Percentiles rank a stretch among this genome's conserved stretches.
These are phyloP conservation scores for Agriopis aurantiaria DNA, from an alignment of 2,888 invertebrate genomes.

Conservation along the genomic window DNA sequence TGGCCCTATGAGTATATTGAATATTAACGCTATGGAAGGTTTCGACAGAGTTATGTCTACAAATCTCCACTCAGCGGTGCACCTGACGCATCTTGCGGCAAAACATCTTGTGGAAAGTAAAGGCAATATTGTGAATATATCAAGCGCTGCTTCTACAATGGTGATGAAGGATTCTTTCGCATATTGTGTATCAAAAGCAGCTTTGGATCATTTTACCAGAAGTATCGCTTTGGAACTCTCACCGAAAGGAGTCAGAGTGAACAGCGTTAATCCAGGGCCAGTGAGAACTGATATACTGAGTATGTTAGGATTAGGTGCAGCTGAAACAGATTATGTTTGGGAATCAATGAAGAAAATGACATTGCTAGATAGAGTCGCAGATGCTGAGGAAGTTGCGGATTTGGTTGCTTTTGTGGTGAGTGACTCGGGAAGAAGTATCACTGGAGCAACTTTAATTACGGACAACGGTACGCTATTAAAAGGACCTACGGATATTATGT, in stretches of 20 bases:
- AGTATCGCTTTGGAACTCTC: conserved; percentile 93
- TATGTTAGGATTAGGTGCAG: conserved; percentile 57
- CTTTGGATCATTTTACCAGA: conserved; percentile 94
- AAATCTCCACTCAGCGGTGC: conserved; percentile 52
- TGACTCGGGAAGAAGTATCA: conserved; percentile 88
- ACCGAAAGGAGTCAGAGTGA: conserved; percentile 90
- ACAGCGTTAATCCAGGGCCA: conserved; percentile 95
- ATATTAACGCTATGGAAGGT: conserved; percentile 46
- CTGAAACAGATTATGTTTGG: conserved; percentile 62
- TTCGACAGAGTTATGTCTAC: conserved; percentile 52
- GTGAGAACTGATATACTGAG: conserved; percentile 73
- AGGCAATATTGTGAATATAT: conserved; percentile 59
- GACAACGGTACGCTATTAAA: conserved; percentile 49
- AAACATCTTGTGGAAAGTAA: conserved; percentile 53
- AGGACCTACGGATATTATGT: conserved; percentile 1
- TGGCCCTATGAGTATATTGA: conserved; percentile 37
- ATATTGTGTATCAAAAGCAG: conserved; percentile 55
- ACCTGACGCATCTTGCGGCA: conserved; percentile 51
- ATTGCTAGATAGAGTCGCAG: conserved; percentile 89
- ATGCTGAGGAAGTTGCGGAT: conserved; percentile 83
- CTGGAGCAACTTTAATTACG: conserved; percentile 85
- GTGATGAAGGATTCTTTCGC: conserved; percentile 33
- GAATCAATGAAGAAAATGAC: conserved; percentile 92
- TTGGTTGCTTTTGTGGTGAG: conserved; percentile 93
- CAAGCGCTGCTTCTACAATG: conserved; percentile 48